Evolutionary conservation across 2,113 vertebrate genomes (phyloP), one percentile per base, ranked within the genome.

Genomic region (Noturus placidus): DNA sequence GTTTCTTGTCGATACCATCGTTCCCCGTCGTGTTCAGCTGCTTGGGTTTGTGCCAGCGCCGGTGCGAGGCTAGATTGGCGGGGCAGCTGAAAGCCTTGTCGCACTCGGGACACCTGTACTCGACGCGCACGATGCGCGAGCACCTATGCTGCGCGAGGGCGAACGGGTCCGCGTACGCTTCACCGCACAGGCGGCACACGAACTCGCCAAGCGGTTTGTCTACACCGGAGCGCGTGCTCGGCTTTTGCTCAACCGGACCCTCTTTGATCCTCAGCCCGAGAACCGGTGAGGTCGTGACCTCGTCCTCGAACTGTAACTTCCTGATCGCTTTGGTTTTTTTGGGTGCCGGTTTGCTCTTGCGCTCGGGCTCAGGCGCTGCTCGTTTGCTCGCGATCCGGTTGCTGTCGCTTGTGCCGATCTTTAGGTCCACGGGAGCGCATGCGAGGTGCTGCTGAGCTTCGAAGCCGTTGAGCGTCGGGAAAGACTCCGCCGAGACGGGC

Each of bases 61-160:
- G 96, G 92, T 98, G 97, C 0, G 97, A 98, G 8, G 97, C 97
- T 25, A 98, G 96, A 94, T 98, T 99, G 59, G 97, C 97, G 2
- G 97, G 97, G 92, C 97, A 99, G 93, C 96, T 97, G 95, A 98
- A 98, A 83, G 97, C 96, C 93, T 98, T 99, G 94, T 96, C 96
- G 88, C 97, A 98, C 91, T 99, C 97, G 0, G 97, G 97, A 83
- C 97, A 98, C 92, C 97, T 95, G 95, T 98, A 98, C 94, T 99
- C 97, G 76, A 99, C 96, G 54, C 97, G 96, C 59, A 98, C 97
- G 91, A 99, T 99, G 88, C 97, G 94, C 85, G 97, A 99, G 92
- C 97, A 99, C 91, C 96, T 96, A 95, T 99, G 97, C 94, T 98
- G 97, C 4, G 97, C 97, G 89, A 99, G 94, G 2, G 96, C 94